Percentiles rank a stretch among this genome's conserved stretches.
Evolutionary conservation across 1,140 invertebrate genomes (phyloP).

Genomic region (Nymphalis io): DNA sequence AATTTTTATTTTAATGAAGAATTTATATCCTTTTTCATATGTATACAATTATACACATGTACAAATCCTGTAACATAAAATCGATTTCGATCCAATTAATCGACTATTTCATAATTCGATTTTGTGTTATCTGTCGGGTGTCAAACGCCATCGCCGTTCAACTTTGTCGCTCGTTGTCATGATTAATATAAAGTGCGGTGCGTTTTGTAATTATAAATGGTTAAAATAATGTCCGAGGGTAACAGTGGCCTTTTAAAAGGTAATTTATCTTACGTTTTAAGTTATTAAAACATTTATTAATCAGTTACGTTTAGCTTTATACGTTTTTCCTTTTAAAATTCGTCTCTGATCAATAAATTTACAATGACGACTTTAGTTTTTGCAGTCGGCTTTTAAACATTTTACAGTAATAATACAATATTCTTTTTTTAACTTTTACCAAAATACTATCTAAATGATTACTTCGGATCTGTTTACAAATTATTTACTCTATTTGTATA

Average conservation of each 20-base stretch:
- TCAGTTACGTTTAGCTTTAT: background rate
- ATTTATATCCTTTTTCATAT: no score
- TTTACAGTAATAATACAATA: no score
- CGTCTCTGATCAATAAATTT: background rate
- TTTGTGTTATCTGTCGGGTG: background rate
- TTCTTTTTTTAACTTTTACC: no score
- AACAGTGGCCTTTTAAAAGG: background rate
- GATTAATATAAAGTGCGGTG: background rate
- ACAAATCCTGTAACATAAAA: no score
- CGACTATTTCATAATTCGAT: background rate
- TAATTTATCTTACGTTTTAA: background rate
- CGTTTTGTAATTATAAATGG: background rate
- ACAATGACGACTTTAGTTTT: constrained; percentile 10
- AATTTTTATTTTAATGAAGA: no score
- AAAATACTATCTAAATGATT: no score
- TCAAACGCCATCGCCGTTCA: background rate
- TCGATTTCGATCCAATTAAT: background rate
- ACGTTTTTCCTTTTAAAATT: background rate
- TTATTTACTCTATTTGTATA: no score
- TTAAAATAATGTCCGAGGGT: constrained; percentile 5
- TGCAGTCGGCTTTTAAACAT: no score
- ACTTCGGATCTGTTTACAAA: no score
- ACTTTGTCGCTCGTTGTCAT: constrained; percentile 2
- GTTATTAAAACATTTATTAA: background rate
- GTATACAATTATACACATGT: no score